Base-by-base conservation (phyloP, 2,113 vertebrate species). In the Chroicocephalus ridibundus region DNA sequence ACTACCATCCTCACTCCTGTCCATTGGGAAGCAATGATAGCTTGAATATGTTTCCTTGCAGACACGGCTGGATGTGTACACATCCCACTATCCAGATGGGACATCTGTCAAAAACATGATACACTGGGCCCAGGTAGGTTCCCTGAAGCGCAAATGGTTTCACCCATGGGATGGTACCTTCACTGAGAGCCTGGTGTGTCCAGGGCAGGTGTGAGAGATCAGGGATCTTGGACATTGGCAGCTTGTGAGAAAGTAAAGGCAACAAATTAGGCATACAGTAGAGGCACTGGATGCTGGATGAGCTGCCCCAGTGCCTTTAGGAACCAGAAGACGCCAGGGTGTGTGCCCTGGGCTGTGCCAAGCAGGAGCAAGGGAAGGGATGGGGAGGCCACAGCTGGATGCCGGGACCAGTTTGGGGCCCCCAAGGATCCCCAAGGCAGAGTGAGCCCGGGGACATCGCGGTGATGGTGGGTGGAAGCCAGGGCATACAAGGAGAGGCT, bases 101-200 rank as follows among this genome's bases (percentile, higher is more conserved):
- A 99, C 99, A 4, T 99, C 99, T 2, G 99, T 99, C 68, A 98
- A 99, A 97, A 99, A 98, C 89, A 93, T 99, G 84, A 42, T 99
- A 13, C 99, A 99, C 95, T 99, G 99, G 99, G 90, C 98, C 47
- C 99, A 99, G 99, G 99, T 99, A 97, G 75, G 94, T 74, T 19
- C 47, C 61, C 49, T 75, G 80, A 74, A 85, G 64, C 0, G 4
- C 15, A 25, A 19, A 25, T 5, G 9, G 9, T 42, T 82, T 57
- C 75, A 21, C 9, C 27, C 31, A 22, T 36, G 21, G 29, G 11
- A 12, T 11, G 34, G 15, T 22, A 6, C 69, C 64, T 55, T 69
- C 55, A 32, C 44, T 5, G 15, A 32, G 57, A 80, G 51, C 4
- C 70, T 72, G 60, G 44, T 61, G 64, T 29, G 34, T 34, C 27